A percentile compares a stretch with the other conserved stretches of the same genome.
Conservation (phyloP, 1,140 invertebrate species). For the Microplitis demolitor region DNA sequence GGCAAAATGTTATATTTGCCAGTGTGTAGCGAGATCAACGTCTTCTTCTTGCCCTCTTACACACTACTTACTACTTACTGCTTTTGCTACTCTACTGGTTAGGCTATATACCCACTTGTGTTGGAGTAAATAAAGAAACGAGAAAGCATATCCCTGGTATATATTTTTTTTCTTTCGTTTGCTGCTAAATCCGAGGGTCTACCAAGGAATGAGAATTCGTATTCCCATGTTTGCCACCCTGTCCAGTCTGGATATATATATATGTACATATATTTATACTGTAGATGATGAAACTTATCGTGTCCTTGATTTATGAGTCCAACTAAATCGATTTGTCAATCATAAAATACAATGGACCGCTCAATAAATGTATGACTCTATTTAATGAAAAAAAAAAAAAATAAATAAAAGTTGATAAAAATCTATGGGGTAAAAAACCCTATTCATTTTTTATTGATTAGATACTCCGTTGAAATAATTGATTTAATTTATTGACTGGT, state of each 20-base stretch:
- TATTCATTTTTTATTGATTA: no score
- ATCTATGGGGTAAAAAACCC: no score
- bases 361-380: no score
- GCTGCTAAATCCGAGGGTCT: not conserved
- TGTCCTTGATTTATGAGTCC: slow-evolving; percentile 16
- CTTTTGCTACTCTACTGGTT: not conserved
- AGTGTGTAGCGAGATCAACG: not conserved
- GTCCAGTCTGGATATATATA: not conserved
- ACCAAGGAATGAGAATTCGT: slow-evolving; percentile 8
- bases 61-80: not conserved
- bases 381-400: no score
- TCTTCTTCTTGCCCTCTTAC: slow-evolving; percentile 6
- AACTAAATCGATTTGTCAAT: slow-evolving; percentile 39
- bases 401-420: no score
- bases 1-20: not conserved
- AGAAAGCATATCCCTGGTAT: not conserved
- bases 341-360: slow-evolving; percentile 19
- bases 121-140: slow-evolving; percentile 16
- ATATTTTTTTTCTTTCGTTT: not conserved
- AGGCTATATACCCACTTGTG: slow-evolving; percentile 1
- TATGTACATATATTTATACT: not conserved
- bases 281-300: slow-evolving; percentile 28
- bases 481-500: no score
- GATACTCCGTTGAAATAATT: no score
- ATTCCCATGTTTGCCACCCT: not conserved